These are phyloP conservation scores for Nezara viridula DNA, from an alignment of 2,888 invertebrate species.

Conservation along the genomic window DNA sequence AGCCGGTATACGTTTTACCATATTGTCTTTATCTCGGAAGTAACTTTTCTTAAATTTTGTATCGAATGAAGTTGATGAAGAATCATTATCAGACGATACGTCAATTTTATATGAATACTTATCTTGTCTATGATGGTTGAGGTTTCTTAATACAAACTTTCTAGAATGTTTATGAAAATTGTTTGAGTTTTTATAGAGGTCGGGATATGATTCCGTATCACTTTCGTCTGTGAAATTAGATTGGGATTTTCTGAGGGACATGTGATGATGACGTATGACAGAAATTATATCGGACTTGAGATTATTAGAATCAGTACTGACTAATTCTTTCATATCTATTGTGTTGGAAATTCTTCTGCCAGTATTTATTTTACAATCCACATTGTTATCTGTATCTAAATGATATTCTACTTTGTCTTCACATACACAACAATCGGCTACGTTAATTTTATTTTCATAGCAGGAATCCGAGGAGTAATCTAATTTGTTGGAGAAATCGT, in stretches of 20 bases:
- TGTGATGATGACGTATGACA: neutral
- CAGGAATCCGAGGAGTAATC: conserved; percentile 45
- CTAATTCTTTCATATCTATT: neutral
- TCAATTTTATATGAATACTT: neutral
- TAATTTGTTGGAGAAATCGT: conserved; percentile 8
- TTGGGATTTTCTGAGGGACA: neutral
- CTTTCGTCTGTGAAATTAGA: neutral
- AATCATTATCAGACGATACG: conserved; percentile 13
- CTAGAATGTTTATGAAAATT: neutral
- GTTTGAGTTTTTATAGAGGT: neutral
- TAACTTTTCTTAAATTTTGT: neutral
- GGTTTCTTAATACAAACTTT: neutral
- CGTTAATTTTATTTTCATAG: neutral
- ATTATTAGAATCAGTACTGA: neutral
- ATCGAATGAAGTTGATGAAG: neutral
- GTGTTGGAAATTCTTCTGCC: neutral
- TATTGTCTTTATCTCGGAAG: neutral
- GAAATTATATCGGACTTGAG: neutral
- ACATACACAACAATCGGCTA: neutral
- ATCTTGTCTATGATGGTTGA: neutral
- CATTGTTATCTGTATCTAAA: neutral
- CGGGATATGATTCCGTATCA: neutral
- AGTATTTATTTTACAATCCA: neutral
- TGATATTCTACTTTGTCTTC: neutral
- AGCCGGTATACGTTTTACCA: neutral